Conservation (phyloP, 2,113 vertebrate species). For the Cynoglossus semilaevis region DNA sequence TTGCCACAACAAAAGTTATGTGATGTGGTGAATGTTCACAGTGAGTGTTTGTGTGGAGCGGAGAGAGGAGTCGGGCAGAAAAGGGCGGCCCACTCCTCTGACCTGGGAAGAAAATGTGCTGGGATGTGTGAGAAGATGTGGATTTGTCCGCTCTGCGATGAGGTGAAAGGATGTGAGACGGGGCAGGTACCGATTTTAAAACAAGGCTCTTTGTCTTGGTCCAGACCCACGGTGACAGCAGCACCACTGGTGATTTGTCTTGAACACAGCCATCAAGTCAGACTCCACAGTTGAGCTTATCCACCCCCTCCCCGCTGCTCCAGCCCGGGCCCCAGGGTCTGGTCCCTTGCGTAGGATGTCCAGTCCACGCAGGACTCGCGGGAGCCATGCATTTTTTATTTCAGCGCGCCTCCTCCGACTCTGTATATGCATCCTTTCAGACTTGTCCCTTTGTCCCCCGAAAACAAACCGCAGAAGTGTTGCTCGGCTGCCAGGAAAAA, state of each 20-base stretch:
- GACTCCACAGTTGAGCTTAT: conserved; percentile 43
- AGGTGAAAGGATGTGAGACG: conserved; percentile 53
- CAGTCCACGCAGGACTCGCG: conserved; percentile 53
- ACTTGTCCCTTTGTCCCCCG: conserved; percentile 64
- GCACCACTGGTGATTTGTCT: conserved; percentile 76
- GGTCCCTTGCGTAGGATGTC: conserved; percentile 53
- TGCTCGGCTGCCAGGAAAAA: conserved; percentile 68
- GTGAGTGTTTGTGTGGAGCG: conserved; percentile 13
- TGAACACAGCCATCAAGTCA: conserved; percentile 62
- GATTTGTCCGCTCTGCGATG: conserved; percentile 49
- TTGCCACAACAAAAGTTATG: conserved; percentile 35
- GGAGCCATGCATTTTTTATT: conserved; percentile 50
- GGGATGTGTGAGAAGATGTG: conserved; percentile 52
- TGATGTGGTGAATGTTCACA: conserved; percentile 66
- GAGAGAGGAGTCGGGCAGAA: conserved; percentile 1
- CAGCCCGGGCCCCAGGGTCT: conserved; percentile 25
- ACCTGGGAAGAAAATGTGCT: conserved; percentile 66
- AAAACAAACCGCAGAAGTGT: conserved; percentile 64
- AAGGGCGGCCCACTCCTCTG: conserved; percentile 55
- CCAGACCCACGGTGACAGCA: conserved; percentile 68
- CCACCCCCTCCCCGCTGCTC: conserved; percentile 43
- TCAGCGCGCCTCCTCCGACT: conserved; percentile 29
- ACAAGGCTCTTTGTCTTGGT: conserved; percentile 74
- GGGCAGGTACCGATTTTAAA: conserved; percentile 69
- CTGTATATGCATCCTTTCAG: conserved; percentile 50